Evolutionary conservation across 2,113 vertebrate species (phyloP), one percentile per base, ranked within the genome.

Genomic region (Nycticorax nycticorax): DNA sequence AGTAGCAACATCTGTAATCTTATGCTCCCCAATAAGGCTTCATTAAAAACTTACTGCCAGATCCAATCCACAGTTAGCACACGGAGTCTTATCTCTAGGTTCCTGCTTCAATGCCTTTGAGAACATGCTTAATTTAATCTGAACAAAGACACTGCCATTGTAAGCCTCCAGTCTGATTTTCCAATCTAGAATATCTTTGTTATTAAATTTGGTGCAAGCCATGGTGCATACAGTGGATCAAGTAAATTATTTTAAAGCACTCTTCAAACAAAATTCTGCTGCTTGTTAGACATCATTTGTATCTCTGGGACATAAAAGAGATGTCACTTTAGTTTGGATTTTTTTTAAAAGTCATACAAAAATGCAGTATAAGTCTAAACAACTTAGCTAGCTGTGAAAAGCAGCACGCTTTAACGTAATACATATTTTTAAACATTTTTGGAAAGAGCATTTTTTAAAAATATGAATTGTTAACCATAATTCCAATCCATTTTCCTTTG

Each of bases 61-160:
- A 92, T 97, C 95, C 95, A 96, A 98, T 93, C 71, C 79, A n/a
- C 23, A 26, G 21, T 89, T 95, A 97, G 92, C 92, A 93, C 88
- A 96, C 94, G 57, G 85, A 92, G 94, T 94, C 92, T 93, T 94
- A 96, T 97, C 86, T 85, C 87, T 57, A 85, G 93, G 94, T 87
- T 92, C 83, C 83, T 97, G 94, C 95, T 96, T 96, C 92, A 97
- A 37, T 98, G 96, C 88, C 91, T 97, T 93, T 90, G 97, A 96
- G 97, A 94, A 97, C 95, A 97, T 91, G 89, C 85, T 95, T 98
- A 97, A 96, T 96, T 98, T 97, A 98, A 98, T 92, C 96, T 93
- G 96, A 92, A 96, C 94, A 96, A 97, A 95, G 93, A 50, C 94
- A 69, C 81, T 91, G 96, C 84, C 91, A 87, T 59, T 12, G 0